Percentiles rank a stretch among this genome's conserved stretches.
These are phyloP conservation scores for Lonchura striata DNA, from an alignment of 2,113 vertebrate species.

Conservation along the genomic window DNA sequence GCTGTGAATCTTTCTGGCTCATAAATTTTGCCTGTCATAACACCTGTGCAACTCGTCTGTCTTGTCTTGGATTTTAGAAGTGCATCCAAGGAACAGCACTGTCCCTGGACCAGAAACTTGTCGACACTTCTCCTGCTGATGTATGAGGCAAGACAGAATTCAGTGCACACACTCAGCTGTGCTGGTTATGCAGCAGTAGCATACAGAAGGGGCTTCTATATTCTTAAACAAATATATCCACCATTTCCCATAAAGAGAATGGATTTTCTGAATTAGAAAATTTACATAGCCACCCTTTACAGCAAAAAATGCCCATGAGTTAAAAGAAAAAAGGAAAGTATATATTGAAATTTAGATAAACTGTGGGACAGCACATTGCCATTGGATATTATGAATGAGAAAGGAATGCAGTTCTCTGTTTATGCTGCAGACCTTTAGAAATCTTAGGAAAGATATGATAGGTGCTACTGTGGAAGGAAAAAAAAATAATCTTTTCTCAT, in stretches of 20 bases:
- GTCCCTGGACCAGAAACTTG: slow-evolving; percentile 50
- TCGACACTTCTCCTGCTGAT: not conserved
- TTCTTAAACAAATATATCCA: not conserved
- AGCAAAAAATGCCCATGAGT: not conserved
- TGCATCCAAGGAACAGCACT: slow-evolving; percentile 22
- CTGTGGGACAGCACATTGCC: not conserved
- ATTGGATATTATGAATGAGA: not conserved
- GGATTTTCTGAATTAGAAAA: not conserved
- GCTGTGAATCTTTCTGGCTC: slow-evolving; percentile 52
- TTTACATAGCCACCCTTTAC: not conserved
- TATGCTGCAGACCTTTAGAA: not conserved
- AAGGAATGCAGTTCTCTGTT: not conserved
- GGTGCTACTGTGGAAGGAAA: not conserved
- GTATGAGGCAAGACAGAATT: slow-evolving; percentile 29
- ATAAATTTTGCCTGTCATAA: slow-evolving; percentile 42
- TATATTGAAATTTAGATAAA: not conserved
- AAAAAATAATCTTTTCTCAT: not conserved
- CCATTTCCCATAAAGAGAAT: not conserved
- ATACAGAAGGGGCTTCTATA: not conserved
- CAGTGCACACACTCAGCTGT: not conserved
- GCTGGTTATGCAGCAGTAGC: not conserved
- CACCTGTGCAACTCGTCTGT: slow-evolving; percentile 32
- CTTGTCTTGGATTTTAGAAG: slow-evolving; percentile 22
- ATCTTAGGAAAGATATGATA: not conserved
- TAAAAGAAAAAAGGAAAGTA: not conserved